Percentiles rank a stretch among this genome's conserved stretches.
Evolutionary conservation across 2,888 invertebrate genomes (phyloP).

Genomic region (Cyclophora punctaria): DNA sequence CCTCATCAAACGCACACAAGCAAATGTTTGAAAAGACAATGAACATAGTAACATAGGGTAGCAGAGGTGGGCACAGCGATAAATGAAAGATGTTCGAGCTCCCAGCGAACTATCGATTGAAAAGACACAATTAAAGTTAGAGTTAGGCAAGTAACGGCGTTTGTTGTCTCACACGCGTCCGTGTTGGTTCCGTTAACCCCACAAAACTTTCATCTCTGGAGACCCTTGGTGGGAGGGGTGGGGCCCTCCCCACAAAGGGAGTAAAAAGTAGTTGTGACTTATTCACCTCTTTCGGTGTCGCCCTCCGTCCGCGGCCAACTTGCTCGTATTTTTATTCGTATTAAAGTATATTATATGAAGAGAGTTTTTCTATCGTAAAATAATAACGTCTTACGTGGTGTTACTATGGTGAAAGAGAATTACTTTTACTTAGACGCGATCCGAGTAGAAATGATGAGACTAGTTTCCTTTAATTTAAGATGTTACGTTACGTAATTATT

Average conservation of each 20-base stretch:
- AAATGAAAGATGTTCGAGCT: conserved; percentile 41
- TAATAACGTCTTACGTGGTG: neutral
- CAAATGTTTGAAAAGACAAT: conserved; percentile 32
- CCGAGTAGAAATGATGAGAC: no score
- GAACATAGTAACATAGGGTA: conserved; percentile 15
- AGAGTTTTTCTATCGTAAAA: neutral
- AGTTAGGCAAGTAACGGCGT: conserved; percentile 68
- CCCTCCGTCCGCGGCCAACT: conserved; percentile 56
- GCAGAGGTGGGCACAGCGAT: conserved; percentile 27
- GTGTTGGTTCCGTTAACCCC: conserved; percentile 67
- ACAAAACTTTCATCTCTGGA: conserved; percentile 72
- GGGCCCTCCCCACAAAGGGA: conserved; percentile 64
- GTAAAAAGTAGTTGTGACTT: conserved; percentile 73
- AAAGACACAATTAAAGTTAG: conserved; percentile 75
- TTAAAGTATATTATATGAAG: conserved; percentile 22
- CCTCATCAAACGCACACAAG: conserved; percentile 14
- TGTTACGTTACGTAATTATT: no score
- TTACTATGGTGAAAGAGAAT: neutral
- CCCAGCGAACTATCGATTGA: conserved; percentile 67
- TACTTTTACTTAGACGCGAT: no score
- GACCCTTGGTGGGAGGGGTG: conserved; percentile 48
- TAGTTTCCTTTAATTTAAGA: no score
- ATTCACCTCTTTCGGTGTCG: conserved; percentile 74
- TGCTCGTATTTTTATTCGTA: conserved; percentile 46
- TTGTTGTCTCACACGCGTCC: conserved; percentile 65